Conservation (phyloP, 2,888 invertebrate genomes). For the Spilarctia lutea region DNA sequence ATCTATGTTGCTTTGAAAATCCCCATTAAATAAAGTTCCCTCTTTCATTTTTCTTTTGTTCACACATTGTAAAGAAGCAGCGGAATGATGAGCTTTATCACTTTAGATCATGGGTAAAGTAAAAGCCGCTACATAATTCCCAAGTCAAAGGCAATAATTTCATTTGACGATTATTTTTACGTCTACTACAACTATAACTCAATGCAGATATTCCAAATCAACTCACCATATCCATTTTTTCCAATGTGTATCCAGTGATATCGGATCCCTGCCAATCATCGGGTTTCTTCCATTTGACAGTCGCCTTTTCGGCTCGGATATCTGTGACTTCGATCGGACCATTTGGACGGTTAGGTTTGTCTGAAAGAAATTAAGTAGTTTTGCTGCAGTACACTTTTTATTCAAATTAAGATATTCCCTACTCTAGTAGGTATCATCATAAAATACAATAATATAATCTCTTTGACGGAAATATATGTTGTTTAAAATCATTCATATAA, state of each 20-base stretch:
- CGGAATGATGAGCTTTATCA: not conserved
- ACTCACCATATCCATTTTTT: slow-evolving; percentile 95
- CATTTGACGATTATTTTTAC: not conserved
- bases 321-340: slow-evolving; percentile 96
- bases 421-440: too few relatives aligned
- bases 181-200: not conserved
- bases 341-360: slow-evolving; percentile 93
- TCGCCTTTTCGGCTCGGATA: slow-evolving; percentile 95
- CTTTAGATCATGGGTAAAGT: not conserved
- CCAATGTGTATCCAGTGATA: slow-evolving; percentile 95
- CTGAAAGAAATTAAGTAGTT: slow-evolving; percentile 67
- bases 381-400: not conserved
- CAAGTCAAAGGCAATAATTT: not conserved
- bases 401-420: not conserved
- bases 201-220: not conserved
- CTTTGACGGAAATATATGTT: too few relatives aligned
- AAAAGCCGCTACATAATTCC: too few relatives aligned
- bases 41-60: too few relatives aligned
- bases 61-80: too few relatives aligned
- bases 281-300: slow-evolving; percentile 96
- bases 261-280: slow-evolving; percentile 95
- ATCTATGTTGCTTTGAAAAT: not conserved
- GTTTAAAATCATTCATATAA: too few relatives aligned
- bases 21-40: too few relatives aligned
- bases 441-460: too few relatives aligned